Base-by-base conservation (phyloP, 2,888 invertebrate species). In the Rhingia rostrata region DNA sequence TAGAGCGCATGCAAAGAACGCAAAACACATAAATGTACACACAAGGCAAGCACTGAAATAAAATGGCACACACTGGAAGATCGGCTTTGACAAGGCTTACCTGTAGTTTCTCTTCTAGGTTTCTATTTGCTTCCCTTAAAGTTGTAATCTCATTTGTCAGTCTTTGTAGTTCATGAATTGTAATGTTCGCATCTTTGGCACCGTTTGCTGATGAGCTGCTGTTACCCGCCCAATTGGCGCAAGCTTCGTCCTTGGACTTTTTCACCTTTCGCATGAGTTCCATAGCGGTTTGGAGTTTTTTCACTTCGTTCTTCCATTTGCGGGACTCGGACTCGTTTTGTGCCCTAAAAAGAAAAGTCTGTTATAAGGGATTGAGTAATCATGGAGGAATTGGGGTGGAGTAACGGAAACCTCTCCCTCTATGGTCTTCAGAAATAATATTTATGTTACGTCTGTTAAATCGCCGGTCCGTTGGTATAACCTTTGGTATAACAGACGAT, bases 31-130 rank as follows among this genome's bases (percentile, higher is more conserved):
- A 37, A 9, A 14, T n/a, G 39, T 37, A 41, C 53, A 61, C 37
- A 60, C 12, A 45, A 53, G 49, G 53, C 67, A 64, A 54, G 14
- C 54, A 56, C 35, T 9, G 22, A 56, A 39, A 63, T 32, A 22
- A 61, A 37, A 45, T 3, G 12, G 22, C 22, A 22, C 22, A 22
- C 12, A 39, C 30, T 33, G 22, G 6, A 9, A 30, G 14, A 58
- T 22, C 22, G 22, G 22, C 1, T 22, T 22, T 22, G 22, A 22
- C 10, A 12, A 83, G 64, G 88, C 90, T 90, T 89, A 94, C 95
- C 93, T 94, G 94, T 90, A 94, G 92, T 92, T 94, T 94, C 90
- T 94, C 94, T 90, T 94, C 94, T 91, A 94, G 93, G 90, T 93
- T 92, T 92, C 93, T 94, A 88, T 94, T 94, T 69, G 93, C 93